phyloP scores from a whole-genome alignment of 2,888 invertebrate genomes.

The Tetramorium bicarinatum region DNA sequence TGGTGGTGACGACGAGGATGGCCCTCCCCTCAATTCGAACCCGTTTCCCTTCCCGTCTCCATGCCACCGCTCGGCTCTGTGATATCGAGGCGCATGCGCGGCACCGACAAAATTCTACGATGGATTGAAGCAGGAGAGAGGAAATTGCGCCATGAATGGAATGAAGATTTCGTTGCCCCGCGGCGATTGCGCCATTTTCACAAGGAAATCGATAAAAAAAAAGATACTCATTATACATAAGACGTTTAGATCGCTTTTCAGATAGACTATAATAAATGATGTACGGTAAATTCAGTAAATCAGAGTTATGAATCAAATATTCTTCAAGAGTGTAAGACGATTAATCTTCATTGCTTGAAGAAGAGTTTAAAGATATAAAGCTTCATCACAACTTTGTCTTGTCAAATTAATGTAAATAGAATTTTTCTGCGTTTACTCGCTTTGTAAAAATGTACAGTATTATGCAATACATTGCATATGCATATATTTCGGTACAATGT shows the following conservation, averaged over 20 bases:
- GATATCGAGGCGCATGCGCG: slow-evolving; percentile 73
- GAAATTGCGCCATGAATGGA: slow-evolving; percentile 68
- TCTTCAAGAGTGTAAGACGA: background rate
- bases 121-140: slow-evolving; percentile 63
- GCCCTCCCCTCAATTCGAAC: slow-evolving; percentile 64
- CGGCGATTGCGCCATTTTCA: background rate
- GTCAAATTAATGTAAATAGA: background rate
- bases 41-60: slow-evolving; percentile 48
- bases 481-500: background rate
- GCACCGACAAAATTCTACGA: slow-evolving; percentile 55
- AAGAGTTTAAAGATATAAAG: background rate
- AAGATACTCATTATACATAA: background rate
- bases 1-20: slow-evolving; percentile 53
- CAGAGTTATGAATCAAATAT: background rate
- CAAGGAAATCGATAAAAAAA: slow-evolving; percentile 22
- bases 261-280: background rate
- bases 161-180: slow-evolving; percentile 62
- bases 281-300: background rate
- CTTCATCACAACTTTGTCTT: background rate
- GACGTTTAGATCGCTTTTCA: slow-evolving; percentile 1
- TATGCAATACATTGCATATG: background rate
- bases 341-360: background rate
- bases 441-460: background rate
- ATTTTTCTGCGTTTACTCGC: background rate
- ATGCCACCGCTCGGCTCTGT: background rate